These are phyloP conservation scores for Scolopax mira DNA, from an alignment of 2,113 vertebrate genomes.

Conservation along the genomic window DNA sequence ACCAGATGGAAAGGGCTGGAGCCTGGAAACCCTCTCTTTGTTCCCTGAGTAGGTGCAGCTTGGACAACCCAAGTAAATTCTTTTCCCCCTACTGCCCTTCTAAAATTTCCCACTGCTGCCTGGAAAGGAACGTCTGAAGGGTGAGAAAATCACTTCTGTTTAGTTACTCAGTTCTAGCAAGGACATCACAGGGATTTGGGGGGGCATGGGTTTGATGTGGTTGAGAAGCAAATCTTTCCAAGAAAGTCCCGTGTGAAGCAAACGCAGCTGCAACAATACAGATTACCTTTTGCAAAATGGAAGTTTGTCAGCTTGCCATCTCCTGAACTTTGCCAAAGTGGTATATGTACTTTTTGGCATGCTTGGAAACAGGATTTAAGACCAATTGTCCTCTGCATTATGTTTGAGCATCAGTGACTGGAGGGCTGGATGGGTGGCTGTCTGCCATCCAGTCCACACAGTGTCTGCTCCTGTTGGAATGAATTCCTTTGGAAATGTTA, in stretches of 20 bases:
- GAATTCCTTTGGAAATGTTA: not conserved
- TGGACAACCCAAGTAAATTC: not conserved
- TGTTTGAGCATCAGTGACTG: not conserved
- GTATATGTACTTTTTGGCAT: not conserved
- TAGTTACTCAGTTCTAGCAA: not conserved
- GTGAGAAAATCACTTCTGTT: not conserved
- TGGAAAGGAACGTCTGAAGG: not conserved
- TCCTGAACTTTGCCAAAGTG: not conserved
- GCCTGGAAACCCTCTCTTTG: not conserved
- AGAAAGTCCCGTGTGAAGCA: not conserved
- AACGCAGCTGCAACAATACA: not conserved
- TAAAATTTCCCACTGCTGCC: slow-evolving; percentile 37
- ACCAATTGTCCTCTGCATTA: not conserved
- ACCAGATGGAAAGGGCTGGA: not conserved
- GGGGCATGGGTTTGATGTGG: not conserved
- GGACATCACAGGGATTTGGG: not conserved
- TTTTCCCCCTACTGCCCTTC: not conserved
- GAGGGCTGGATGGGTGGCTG: not conserved
- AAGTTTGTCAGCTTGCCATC: rapidly evolving
- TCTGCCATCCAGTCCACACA: not conserved
- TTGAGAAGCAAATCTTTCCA: not conserved
- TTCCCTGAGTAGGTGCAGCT: not conserved
- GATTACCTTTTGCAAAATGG: not conserved
- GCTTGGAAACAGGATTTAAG: not conserved
- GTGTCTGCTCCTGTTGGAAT: slow-evolving; percentile 1